phyloP scores from a whole-genome alignment of 1,140 invertebrate genomes.

The Drosophila subpulchrella region DNA sequence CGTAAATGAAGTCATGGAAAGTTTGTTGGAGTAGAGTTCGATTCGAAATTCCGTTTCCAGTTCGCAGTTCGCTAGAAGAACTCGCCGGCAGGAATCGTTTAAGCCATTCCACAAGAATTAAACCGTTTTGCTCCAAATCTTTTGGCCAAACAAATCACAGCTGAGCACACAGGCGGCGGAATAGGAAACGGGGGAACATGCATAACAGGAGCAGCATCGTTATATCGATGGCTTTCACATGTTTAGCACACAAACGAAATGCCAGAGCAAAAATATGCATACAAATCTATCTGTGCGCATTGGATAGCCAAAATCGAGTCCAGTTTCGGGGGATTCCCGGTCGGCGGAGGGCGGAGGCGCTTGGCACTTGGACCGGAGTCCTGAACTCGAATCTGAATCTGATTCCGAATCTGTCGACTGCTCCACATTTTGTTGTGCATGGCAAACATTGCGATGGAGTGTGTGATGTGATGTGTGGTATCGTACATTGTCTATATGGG shows the following conservation, averaged over 20 bases:
- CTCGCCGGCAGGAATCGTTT: slow-evolving; percentile 28
- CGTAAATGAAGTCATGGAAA: background rate
- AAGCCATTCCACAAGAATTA: slow-evolving; percentile 50
- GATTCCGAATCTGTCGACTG: slow-evolving; percentile 61
- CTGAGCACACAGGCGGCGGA: slow-evolving; percentile 43
- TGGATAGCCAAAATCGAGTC: slow-evolving; percentile 63
- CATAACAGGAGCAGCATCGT: slow-evolving; percentile 68
- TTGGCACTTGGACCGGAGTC: slow-evolving; percentile 30
- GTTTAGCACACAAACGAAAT: slow-evolving; percentile 80
- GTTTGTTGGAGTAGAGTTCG: slow-evolving; percentile 8
- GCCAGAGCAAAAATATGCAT: slow-evolving; percentile 80
- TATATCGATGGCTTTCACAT: slow-evolving; percentile 79
- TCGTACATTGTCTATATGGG: slow-evolving; percentile 70
- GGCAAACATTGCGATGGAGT: slow-evolving; percentile 62
- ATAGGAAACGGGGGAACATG: slow-evolving; percentile 18
- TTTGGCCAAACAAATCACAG: slow-evolving; percentile 67
- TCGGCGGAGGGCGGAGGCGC: background rate
- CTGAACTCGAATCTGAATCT: slow-evolving; percentile 66
- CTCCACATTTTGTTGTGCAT: slow-evolving; percentile 80
- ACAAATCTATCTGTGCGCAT: slow-evolving; percentile 75
- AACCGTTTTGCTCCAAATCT: slow-evolving; percentile 52
- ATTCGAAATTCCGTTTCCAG: slow-evolving; percentile 14
- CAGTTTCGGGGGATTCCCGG: slow-evolving; percentile 23
- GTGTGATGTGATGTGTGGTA: slow-evolving; percentile 46
- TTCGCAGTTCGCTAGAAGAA: slow-evolving; percentile 15